Evolutionary conservation across 2,888 invertebrate species (phyloP).

Genomic region (Sussaba pulchella): DNA sequence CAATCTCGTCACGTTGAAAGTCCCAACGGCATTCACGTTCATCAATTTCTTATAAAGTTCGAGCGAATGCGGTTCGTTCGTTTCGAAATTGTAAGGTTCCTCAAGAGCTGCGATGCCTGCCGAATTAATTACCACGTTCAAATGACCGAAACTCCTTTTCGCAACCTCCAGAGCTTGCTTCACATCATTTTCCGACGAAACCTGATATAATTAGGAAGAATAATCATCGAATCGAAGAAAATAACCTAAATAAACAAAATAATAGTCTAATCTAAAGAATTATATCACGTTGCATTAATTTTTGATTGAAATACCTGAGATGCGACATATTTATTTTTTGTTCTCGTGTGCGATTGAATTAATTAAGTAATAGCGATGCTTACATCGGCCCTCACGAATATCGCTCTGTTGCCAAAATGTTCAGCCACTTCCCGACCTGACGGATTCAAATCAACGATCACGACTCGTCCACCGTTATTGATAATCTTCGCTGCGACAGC

Average conservation of each 20-base stretch:
- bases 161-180: conserved; percentile 67
- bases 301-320: too few species aligned
- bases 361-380: conserved; percentile 28
- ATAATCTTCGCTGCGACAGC: conserved; percentile 71
- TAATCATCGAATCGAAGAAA: conserved; percentile 1
- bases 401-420: conserved; percentile 71
- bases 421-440: conserved; percentile 70
- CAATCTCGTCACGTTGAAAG: conserved; percentile 72
- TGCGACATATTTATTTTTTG: too few species aligned
- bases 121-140: conserved; percentile 72
- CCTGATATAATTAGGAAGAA: conserved; percentile 54
- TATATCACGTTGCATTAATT: too few species aligned
- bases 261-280: too few species aligned
- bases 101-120: conserved; percentile 65
- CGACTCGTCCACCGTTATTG: conserved; percentile 71
- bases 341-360: too few species aligned
- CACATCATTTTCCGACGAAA: conserved; percentile 72
- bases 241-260: too few species aligned
- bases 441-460: conserved; percentile 70
- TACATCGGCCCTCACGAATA: conserved; percentile 72
- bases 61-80: conserved; percentile 66
- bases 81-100: conserved; percentile 69
- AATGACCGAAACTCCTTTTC: conserved; percentile 70
- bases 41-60: conserved; percentile 67
- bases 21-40: conserved; percentile 72